Percentiles rank a stretch among this genome's conserved stretches.
phyloP scores from a whole-genome alignment of 2,113 vertebrate genomes.

The Blennius ocellaris region DNA sequence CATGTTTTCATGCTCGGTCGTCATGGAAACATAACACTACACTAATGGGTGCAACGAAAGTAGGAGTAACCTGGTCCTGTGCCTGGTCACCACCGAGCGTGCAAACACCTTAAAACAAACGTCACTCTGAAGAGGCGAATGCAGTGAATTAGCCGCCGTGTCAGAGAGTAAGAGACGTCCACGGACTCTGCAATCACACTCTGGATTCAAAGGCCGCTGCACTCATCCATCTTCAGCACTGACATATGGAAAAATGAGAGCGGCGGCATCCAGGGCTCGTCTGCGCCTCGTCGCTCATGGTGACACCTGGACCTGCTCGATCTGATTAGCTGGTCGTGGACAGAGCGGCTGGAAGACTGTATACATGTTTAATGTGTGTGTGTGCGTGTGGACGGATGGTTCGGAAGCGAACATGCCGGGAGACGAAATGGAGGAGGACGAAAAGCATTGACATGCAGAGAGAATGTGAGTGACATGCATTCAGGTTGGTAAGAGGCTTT shows the following conservation, averaged over 20 bases:
- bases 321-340: constrained; percentile 62
- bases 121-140: too few relatives aligned
- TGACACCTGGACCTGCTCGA: constrained; percentile 63
- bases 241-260: constrained; percentile 50
- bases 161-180: constrained; percentile 14
- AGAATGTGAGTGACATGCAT: constrained; percentile 14
- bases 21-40: too few relatives aligned
- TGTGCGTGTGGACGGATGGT: not conserved
- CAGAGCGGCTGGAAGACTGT: constrained; percentile 10
- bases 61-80: too few relatives aligned
- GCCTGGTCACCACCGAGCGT: too few relatives aligned
- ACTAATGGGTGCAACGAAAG: too few relatives aligned
- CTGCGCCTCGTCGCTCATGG: constrained; percentile 49
- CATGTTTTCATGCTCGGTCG: too few relatives aligned
- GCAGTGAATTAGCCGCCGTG: constrained; percentile 20
- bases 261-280: constrained; percentile 36
- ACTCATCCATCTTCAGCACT: constrained; percentile 57
- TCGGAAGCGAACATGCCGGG: constrained; percentile 26
- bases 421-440: constrained; percentile 33
- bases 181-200: constrained; percentile 45
- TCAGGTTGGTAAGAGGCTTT: constrained; percentile 7
- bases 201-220: constrained; percentile 18
- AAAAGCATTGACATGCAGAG: constrained; percentile 13
- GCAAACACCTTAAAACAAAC: too few relatives aligned
- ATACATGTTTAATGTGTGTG: not conserved